Conservation (phyloP, 2,113 vertebrate genomes). For the Recurvirostra avosetta region DNA sequence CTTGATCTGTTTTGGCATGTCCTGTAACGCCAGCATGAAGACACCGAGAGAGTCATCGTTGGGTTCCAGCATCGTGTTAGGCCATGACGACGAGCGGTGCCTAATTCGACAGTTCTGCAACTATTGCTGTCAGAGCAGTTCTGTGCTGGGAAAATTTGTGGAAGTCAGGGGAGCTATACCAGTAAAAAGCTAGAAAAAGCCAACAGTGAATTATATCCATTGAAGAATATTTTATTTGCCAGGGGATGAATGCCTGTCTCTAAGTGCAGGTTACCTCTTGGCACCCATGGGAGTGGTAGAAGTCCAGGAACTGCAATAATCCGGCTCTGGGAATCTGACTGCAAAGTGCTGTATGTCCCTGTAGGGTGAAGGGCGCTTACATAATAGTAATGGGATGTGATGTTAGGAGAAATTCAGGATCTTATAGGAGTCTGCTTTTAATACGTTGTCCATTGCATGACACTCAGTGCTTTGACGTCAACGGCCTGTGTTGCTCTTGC, state of each 20-base stretch:
- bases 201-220: background rate
- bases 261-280: background rate
- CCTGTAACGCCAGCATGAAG: background rate
- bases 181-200: background rate
- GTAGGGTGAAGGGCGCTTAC: background rate
- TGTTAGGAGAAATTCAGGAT: background rate
- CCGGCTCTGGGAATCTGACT: background rate
- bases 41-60: rapidly evolving
- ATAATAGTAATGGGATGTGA: background rate
- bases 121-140: background rate
- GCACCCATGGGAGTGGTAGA: background rate
- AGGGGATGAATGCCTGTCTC: background rate
- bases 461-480: background rate
- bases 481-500: background rate
- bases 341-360: background rate
- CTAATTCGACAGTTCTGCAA: background rate
- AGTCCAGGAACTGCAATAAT: background rate
- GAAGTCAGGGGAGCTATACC: background rate
- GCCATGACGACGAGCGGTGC: background rate
- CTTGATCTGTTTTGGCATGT: conserved; percentile 7
- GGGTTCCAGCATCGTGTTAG: rapidly evolving
- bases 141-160: background rate
- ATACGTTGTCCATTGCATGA: background rate
- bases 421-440: background rate
- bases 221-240: background rate